Conservation (phyloP, 2,888 invertebrate genomes). For the Dynastes hyllus region DNA sequence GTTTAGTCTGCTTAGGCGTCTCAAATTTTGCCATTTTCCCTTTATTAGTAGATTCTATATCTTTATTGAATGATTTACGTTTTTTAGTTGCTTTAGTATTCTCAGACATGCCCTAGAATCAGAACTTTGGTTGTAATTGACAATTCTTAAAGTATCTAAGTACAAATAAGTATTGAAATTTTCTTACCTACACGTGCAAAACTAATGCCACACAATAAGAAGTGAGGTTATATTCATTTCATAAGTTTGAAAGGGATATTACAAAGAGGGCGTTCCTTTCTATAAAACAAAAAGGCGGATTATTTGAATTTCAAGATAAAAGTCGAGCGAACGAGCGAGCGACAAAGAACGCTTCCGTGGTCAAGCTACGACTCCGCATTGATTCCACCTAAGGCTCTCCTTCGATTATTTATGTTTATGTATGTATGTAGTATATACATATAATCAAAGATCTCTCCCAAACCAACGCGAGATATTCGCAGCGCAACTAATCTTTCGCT, state of each 20-base stretch:
- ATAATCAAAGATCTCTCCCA: no score
- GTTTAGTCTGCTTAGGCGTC: slow-evolving; percentile 26
- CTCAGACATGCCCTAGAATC: not conserved
- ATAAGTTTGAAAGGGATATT: not conserved
- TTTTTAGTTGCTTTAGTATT: not conserved
- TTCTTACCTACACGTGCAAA: slow-evolving; percentile 28
- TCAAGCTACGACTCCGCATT: no score
- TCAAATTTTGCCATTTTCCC: slow-evolving; percentile 25
- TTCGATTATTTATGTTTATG: no score
- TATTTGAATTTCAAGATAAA: no score
- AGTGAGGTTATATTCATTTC: slow-evolving; percentile 11
- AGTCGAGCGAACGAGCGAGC: no score
- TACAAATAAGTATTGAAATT: not conserved
- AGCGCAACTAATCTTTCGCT: no score
- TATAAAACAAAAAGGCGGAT: no score
- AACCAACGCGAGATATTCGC: no score
- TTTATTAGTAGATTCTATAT: not conserved
- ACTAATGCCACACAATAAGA: slow-evolving; percentile 5
- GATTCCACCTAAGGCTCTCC: no score
- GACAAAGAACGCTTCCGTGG: no score
- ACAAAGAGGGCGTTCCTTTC: not conserved
- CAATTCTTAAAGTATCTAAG: not conserved
- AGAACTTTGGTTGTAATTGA: not conserved
- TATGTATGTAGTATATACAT: no score
- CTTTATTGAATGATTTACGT: slow-evolving; percentile 18